Conservation (phyloP, 2,113 vertebrate genomes). For the Microtus richardsoni region DNA sequence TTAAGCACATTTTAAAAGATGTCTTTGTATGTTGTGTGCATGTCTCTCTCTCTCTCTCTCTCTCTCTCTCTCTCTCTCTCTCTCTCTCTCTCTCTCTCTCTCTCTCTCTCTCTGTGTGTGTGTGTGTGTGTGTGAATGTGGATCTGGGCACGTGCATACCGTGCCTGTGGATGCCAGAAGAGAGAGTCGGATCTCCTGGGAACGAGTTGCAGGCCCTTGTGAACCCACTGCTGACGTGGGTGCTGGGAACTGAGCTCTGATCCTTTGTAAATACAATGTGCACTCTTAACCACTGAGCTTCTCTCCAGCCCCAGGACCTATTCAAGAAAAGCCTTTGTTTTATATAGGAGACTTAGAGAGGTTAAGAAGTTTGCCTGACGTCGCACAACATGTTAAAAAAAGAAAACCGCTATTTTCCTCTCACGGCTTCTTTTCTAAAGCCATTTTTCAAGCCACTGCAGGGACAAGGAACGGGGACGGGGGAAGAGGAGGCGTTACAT, state of each 20-base stretch:
- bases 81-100: too few relatives aligned
- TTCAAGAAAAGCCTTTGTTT: neutral
- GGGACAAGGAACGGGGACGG: too few relatives aligned
- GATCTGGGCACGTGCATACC: neutral
- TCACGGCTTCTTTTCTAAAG: neutral
- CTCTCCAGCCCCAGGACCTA: neutral
- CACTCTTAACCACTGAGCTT: neutral
- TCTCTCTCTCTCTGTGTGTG: too few relatives aligned
- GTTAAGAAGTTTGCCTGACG: neutral
- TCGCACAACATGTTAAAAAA: neutral
- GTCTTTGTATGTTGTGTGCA: too few relatives aligned
- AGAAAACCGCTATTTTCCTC: neutral
- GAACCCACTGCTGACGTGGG: neutral
- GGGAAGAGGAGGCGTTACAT: neutral
- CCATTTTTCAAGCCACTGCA: neutral
- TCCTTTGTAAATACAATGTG: neutral
- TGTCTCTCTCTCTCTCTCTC: too few relatives aligned
- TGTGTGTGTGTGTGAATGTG: neutral
- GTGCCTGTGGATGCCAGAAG: neutral
- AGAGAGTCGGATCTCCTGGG: neutral
- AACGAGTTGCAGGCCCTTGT: too few relatives aligned
- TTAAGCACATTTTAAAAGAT: neutral
- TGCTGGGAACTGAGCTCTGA: neutral
- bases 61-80: too few relatives aligned
- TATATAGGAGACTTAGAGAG: slow-evolving; percentile 12